phyloP scores from a whole-genome alignment of 2,888 invertebrate species.

The Rhamnusium bicolor region DNA sequence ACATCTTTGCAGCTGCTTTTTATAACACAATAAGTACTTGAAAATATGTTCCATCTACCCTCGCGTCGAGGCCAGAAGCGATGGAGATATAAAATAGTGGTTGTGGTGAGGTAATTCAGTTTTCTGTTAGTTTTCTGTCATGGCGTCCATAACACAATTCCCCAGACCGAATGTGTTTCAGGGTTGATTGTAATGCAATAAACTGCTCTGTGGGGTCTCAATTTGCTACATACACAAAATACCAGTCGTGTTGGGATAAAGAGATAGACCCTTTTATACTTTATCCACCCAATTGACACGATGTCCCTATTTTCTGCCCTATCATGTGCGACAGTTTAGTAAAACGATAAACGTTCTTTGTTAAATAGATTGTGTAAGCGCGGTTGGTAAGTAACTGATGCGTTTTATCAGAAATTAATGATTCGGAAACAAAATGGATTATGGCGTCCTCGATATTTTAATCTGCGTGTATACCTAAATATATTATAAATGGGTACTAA shows the following conservation, averaged over 20 bases:
- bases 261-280: slow-evolving; percentile 45
- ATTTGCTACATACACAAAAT: slow-evolving; percentile 45
- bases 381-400: background rate
- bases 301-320: slow-evolving; percentile 36
- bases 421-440: slow-evolving; percentile 20
- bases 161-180: background rate
- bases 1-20: slow-evolving; percentile 53
- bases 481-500: too few species aligned
- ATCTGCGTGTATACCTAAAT: background rate
- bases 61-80: slow-evolving; percentile 37
- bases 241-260: slow-evolving; percentile 34
- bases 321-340: slow-evolving; percentile 40
- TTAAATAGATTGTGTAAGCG: slow-evolving; percentile 34
- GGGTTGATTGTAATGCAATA: slow-evolving; percentile 36
- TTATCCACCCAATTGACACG: slow-evolving; percentile 50
- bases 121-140: slow-evolving; percentile 30
- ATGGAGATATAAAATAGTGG: slow-evolving; percentile 7
- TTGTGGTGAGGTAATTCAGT: slow-evolving; percentile 6
- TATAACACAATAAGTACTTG: slow-evolving; percentile 60
- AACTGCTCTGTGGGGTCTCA: slow-evolving; percentile 38
- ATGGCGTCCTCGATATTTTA: background rate
- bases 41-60: slow-evolving; percentile 58
- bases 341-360: slow-evolving; percentile 49
- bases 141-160: slow-evolving; percentile 16
- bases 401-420: slow-evolving; percentile 18